Evolutionary conservation across 2,888 invertebrate genomes (phyloP), one percentile per base, ranked within the genome.

Genomic region (Lordiphosa andalusiaca): DNA sequence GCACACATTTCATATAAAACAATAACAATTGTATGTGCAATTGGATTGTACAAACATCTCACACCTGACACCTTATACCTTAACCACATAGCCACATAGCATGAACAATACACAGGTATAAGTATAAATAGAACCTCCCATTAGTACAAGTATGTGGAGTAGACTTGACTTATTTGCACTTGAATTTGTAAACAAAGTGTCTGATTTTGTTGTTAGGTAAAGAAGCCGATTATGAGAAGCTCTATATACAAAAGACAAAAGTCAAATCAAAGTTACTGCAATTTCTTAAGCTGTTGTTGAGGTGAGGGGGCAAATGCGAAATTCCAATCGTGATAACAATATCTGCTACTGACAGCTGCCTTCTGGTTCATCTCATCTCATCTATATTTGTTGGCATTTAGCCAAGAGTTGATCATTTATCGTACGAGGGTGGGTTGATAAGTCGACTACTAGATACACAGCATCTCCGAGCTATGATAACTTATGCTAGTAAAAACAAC

Each of bases 361-460:
- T n/a, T 9, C 10, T 44, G 50, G 13, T 40, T 19, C 19, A 9
- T 39, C 9, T 19, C 19, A 9, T 39, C 9, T 19, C 10, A 39
- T n/a, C 13, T 16, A 13, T 16, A 9, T 37, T 67, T 41, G 30
- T 59, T 80, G 76, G 73, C 59, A 49, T 19, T 13, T 10, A 12
- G 42, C 56, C 63, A 70, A 71, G 53, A 46, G 30, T 30, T 3
- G 2, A 30, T 3, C 7, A 2, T 25, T 25, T 25, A 25, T 23
- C 2, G 6, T 6, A 23, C 5, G 23, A 23, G 23, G 23, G 23
- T 4, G 2, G 23, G 1, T 6, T 6, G 23, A 23, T 4, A 23
- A 23, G 19, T 19, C 19, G 19, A 19, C 19, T 19, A 19, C 19
- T 19, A 19, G 19, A 19, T 16, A 16, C 16, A 16, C 16, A 16